A percentile compares a stretch with the other conserved stretches of the same genome.
Conservation (phyloP, 2,113 vertebrate species). For the Poeciliopsis turrubarensis region DNA sequence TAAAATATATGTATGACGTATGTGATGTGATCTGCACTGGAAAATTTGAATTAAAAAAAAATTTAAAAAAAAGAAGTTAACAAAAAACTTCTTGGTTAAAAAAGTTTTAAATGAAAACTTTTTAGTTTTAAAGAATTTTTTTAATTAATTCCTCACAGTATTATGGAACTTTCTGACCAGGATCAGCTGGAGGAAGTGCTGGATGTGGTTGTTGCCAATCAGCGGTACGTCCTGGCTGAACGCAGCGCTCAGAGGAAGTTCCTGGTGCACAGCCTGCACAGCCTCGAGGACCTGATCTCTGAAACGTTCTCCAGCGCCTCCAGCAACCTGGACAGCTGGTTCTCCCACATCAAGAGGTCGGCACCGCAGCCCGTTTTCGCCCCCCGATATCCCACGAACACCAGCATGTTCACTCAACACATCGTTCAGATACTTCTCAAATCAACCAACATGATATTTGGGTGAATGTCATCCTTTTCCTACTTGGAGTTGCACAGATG, state of each 20-base stretch:
- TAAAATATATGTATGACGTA: too few species aligned
- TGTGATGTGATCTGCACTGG: too few species aligned
- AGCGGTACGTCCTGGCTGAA: slow-evolving; percentile 76
- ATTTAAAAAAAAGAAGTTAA: too few species aligned
- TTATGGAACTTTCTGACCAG: slow-evolving; percentile 41
- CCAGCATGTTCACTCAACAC: neutral
- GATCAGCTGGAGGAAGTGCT: slow-evolving; percentile 80
- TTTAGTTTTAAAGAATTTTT: too few species aligned
- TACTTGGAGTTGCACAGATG: neutral
- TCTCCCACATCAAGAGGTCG: slow-evolving; percentile 68
- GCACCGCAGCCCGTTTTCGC: neutral
- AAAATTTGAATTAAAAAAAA: too few species aligned
- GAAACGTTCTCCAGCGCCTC: slow-evolving; percentile 74
- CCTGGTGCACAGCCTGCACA: slow-evolving; percentile 78
- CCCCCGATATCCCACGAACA: neutral
- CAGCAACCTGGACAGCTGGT: slow-evolving; percentile 69
- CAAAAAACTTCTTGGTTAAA: too few species aligned
- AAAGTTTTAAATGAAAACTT: too few species aligned
- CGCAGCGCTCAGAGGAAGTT: slow-evolving; percentile 78
- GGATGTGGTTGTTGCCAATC: slow-evolving; percentile 79
- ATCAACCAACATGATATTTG: neutral
- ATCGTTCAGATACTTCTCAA: neutral
- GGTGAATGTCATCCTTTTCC: neutral
- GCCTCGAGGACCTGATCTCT: slow-evolving; percentile 71
- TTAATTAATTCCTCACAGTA: neutral